Evolutionary conservation across 2,888 invertebrate species (phyloP).

Genomic region (Eupeodes luniger): DNA sequence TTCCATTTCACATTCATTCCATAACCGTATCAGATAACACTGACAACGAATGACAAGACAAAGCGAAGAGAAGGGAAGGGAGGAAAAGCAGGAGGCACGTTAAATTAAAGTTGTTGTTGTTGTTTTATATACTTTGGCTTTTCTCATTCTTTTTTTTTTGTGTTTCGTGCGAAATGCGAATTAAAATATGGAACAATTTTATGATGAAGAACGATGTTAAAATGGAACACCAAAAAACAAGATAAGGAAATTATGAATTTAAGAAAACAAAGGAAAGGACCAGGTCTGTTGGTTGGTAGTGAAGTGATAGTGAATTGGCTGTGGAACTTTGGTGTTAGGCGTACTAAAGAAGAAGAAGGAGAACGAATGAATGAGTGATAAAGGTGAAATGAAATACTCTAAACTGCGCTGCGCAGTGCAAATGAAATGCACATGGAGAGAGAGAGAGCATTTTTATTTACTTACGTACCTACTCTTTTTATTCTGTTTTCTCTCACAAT

Average conservation of each 20-base stretch:
- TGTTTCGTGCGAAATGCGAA: conserved; percentile 3
- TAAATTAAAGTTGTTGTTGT: not conserved
- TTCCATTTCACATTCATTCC: not conserved
- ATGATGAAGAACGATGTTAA: conserved; percentile 9
- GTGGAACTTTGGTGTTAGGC: too few relatives aligned
- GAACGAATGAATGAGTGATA: too few relatives aligned
- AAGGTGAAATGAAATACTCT: too few relatives aligned
- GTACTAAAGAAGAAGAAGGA: too few relatives aligned
- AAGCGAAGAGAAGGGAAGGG: not conserved
- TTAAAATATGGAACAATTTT: not conserved
- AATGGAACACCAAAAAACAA: conserved; percentile 5
- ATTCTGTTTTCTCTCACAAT: conserved; percentile 6
- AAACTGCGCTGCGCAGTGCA: not conserved
- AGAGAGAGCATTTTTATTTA: conserved; percentile 2
- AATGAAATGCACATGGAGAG: not conserved
- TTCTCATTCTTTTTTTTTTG: too few relatives aligned
- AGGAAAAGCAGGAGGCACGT: not conserved
- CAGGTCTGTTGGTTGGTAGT: not conserved
- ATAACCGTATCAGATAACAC: not conserved
- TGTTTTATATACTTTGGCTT: not conserved
- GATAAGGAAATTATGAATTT: not conserved
- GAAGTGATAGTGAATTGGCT: too few relatives aligned
- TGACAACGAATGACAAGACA: not conserved
- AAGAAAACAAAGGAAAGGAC: not conserved
- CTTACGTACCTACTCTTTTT: not conserved